A percentile compares a stretch with the other conserved stretches of the same genome.
These are phyloP conservation scores for Zapus hudsonius DNA, from an alignment of 2,113 vertebrate genomes.

Conservation along the genomic window DNA sequence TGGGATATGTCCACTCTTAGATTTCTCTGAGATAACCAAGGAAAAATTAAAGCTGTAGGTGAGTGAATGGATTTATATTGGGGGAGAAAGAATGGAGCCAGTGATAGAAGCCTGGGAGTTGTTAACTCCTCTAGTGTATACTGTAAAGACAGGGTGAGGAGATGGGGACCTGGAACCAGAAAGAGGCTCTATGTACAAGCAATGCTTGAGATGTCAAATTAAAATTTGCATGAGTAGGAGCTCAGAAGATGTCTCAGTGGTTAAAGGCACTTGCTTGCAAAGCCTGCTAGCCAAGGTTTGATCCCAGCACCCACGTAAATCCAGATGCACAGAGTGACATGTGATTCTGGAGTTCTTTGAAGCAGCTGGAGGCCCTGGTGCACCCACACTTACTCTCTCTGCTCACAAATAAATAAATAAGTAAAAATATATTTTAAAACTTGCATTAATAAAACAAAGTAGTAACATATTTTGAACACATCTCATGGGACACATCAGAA, in stretches of 20 bases:
- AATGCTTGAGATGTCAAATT: background rate
- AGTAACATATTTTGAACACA: background rate
- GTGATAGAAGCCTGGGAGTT: background rate
- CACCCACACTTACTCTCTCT: no score
- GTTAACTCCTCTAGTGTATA: background rate
- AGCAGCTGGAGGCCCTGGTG: no score
- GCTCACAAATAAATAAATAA: no score
- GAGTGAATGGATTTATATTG: background rate
- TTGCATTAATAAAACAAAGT: background rate
- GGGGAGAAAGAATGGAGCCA: background rate
- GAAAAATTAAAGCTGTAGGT: background rate
- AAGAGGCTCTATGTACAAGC: background rate
- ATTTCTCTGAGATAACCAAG: background rate
- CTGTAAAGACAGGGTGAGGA: background rate
- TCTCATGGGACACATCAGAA: background rate
- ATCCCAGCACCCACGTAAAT: no score
- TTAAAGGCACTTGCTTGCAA: no score
- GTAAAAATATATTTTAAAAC: background rate
- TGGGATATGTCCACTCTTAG: background rate
- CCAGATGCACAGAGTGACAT: no score
- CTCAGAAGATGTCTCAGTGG: no score
- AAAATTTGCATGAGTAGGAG: no score
- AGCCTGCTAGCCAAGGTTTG: no score
- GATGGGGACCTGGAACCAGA: background rate
- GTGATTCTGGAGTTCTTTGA: no score